Evolutionary conservation across 2,113 vertebrate genomes (phyloP).

Genomic region (Puma concolor): DNA sequence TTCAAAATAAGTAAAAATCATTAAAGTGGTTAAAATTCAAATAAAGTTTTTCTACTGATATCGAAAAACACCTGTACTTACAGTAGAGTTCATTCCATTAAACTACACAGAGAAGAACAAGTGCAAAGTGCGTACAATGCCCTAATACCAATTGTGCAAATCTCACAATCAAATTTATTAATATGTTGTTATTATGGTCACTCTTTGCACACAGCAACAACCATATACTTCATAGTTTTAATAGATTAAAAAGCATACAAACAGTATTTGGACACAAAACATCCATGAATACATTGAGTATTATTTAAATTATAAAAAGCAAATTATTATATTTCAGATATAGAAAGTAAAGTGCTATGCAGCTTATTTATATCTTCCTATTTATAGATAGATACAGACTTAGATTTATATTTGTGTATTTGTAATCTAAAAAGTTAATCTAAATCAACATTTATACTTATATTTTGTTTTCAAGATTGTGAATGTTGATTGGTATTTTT

Average conservation of each 20-base stretch:
- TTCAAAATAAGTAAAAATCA: conserved; percentile 73
- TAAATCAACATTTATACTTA: not conserved
- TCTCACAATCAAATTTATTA: not conserved
- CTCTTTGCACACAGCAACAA: not conserved
- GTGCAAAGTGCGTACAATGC: not conserved
- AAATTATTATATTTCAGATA: not conserved
- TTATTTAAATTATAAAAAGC: conserved; percentile 26
- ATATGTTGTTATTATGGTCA: not conserved
- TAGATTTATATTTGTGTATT: not conserved
- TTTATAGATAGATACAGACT: not conserved
- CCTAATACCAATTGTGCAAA: not conserved
- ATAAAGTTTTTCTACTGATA: not conserved
- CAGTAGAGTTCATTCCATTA: not conserved
- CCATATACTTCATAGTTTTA: not conserved
- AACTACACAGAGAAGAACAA: not conserved
- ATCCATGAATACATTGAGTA: not conserved
- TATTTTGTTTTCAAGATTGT: conserved; percentile 13
- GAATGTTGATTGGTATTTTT: conserved; percentile 2
- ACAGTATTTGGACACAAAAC: not conserved
- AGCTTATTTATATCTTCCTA: not conserved
- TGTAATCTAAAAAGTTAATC: not conserved
- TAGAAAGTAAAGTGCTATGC: not conserved
- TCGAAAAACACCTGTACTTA: not conserved
- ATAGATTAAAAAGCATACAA: not conserved
- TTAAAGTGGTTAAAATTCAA: conserved; percentile 73